Evolutionary conservation across 2,888 invertebrate genomes (phyloP), one percentile per base, ranked within the genome.

Genomic region (Abrostola triplasia): DNA sequence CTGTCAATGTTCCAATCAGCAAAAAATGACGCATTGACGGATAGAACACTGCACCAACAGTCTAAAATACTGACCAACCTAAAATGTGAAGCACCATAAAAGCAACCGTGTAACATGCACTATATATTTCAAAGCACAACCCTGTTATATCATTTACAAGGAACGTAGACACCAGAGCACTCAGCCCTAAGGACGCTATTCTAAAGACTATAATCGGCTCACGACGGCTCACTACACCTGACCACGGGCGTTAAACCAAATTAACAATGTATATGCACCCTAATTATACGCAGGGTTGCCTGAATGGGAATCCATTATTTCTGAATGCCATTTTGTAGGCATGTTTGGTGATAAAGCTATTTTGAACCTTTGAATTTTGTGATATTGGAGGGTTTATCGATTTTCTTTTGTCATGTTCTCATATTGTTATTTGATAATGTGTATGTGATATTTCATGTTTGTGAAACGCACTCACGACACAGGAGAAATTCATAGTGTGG

Each of bases 171-270:
- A 40, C 40, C 40, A 10, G 70, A 72, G 51, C 65, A 61, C 70
- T 70, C 59, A 62, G 48, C 64, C 42, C 49, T n/a, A 49, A 67
- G 55, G 54, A 59, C 50, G 55, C 68, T 73, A 69, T 67, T 73
- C 58, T 47, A 52, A 55, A 50, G 24, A 48, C 50, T 47, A 48
- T 77, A 76, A 75, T 75, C 71, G 75, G 66, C 76, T 81, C 77
- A 74, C 66, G 72, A 83, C 79, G 75, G 81, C 79, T 82, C 77
- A 81, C 81, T 79, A 82, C 88, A 88, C 87, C 88, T 88, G 88
- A 86, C 83, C 85, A 82, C 75, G 55, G 60, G 70, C 70, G 79
- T 85, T 84, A 84, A 77, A 78, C 77, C 67, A 77, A 84, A 88
- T 87, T 87, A 87, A 84, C 81, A 81, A 84, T 82, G 81, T 78